Conservation (phyloP, 2,888 invertebrate genomes). For the Agrotis clavis region DNA sequence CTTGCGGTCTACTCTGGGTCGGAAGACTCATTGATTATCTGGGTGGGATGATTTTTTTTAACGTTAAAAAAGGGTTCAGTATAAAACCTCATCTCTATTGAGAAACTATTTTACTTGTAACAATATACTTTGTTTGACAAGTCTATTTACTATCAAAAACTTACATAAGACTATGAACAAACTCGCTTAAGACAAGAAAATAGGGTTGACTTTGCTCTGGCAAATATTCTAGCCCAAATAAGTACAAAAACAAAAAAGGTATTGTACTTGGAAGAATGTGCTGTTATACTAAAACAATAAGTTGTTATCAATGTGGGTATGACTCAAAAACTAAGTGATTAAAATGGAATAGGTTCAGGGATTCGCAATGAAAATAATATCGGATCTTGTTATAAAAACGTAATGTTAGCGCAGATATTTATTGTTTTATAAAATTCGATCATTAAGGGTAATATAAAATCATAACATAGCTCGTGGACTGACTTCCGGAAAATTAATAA, state of each 20-base stretch:
- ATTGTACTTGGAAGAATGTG: conserved; percentile 28
- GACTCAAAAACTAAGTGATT: conserved; percentile 15
- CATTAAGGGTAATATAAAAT: background rate
- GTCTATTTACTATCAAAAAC: conserved; percentile 26
- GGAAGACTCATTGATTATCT: too few species aligned
- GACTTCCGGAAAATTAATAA: too few species aligned
- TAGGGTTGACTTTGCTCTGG: conserved; percentile 11
- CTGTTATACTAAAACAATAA: background rate
- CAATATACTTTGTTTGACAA: conserved; percentile 38
- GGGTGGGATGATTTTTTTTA: too few species aligned
- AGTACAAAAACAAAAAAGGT: background rate
- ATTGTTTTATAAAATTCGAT: too few species aligned
- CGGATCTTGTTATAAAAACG: background rate
- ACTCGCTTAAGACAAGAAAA: background rate
- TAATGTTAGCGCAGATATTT: background rate
- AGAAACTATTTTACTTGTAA: conserved; percentile 49
- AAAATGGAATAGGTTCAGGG: conserved; percentile 13
- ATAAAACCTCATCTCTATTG: conserved; percentile 59
- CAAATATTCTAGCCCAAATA: background rate
- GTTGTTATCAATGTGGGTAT: conserved; percentile 2
- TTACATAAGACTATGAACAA: background rate
- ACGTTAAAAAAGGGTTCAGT: too few species aligned
- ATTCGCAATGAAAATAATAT: background rate
- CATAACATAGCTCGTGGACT: background rate
- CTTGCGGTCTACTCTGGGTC: too few species aligned